Conservation (phyloP, 92 coral and sea anemone genomes). For the Diadumene lineata region DNA sequence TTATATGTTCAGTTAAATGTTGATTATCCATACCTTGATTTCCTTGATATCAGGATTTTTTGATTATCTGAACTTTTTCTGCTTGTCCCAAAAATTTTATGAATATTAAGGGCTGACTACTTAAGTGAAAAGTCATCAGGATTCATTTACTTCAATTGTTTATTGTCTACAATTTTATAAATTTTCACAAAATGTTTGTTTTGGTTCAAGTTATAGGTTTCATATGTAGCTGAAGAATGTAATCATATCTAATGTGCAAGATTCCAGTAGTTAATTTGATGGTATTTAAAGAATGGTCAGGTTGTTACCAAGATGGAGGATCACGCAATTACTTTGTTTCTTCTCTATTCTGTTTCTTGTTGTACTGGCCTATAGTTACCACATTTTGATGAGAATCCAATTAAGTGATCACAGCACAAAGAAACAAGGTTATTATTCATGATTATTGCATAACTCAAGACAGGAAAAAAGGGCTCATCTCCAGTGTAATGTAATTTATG, state of each 20-base stretch:
- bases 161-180: too few species aligned
- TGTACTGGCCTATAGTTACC: conserved; percentile 8
- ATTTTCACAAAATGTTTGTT: not conserved
- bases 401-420: not conserved
- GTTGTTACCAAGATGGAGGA: not conserved
- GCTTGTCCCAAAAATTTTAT: too few species aligned
- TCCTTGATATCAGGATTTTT: too few species aligned
- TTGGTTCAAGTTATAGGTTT: not conserved
- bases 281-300: not conserved
- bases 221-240: not conserved
- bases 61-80: too few species aligned
- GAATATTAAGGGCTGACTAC: too few species aligned
- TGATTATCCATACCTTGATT: too few species aligned
- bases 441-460: not conserved
- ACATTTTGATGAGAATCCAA: not conserved
- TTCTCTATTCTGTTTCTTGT: conserved; percentile 6
- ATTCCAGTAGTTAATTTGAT: not conserved
- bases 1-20: too few species aligned
- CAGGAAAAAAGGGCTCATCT: not conserved
- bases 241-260: not conserved
- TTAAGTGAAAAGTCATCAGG: too few species aligned
- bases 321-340: not conserved
- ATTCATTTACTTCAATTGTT: too few species aligned
- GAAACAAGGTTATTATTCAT: not conserved
- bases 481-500: not conserved